A percentile compares a stretch with the other conserved stretches of the same genome.
phyloP scores from a whole-genome alignment of 2,888 invertebrate genomes.

The Ormyrus pomaceus region DNA sequence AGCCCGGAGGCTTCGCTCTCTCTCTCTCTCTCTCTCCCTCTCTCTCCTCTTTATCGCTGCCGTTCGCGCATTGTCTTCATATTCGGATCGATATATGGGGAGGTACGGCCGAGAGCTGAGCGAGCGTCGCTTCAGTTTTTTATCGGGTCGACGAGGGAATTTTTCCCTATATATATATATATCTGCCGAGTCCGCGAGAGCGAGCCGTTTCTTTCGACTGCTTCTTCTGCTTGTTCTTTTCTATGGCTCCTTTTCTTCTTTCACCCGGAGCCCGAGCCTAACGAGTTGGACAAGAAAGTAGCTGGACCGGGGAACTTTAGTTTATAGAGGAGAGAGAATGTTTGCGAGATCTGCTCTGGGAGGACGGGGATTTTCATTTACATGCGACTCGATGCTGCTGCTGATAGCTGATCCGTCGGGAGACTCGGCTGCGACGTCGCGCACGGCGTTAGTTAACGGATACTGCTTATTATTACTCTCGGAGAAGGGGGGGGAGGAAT shows the following conservation, averaged over 20 bases:
- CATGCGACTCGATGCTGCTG: too few relatives aligned
- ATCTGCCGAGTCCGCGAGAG: too few relatives aligned
- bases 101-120: too few relatives aligned
- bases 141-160: too few relatives aligned
- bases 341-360: not conserved
- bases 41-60: constrained; percentile 10
- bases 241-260: constrained; percentile 2
- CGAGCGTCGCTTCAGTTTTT: too few relatives aligned
- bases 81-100: not conserved
- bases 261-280: not conserved
- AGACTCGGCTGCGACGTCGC: not conserved
- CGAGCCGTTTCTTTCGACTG: not conserved
- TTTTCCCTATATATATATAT: too few relatives aligned
- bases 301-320: not conserved
- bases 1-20: not conserved
- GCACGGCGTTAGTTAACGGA: not conserved
- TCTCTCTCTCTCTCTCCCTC: constrained; percentile 6
- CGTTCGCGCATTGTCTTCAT: constrained; percentile 23
- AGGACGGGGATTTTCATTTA: not conserved
- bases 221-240: constrained; percentile 6
- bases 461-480: too few relatives aligned
- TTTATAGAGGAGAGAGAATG: not conserved
- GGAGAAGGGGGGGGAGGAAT: too few relatives aligned
- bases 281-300: constrained; percentile 35
- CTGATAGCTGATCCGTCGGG: too few relatives aligned